Conservation (phyloP, 2,888 invertebrate species). For the Zhengitettix transpicula region DNA sequence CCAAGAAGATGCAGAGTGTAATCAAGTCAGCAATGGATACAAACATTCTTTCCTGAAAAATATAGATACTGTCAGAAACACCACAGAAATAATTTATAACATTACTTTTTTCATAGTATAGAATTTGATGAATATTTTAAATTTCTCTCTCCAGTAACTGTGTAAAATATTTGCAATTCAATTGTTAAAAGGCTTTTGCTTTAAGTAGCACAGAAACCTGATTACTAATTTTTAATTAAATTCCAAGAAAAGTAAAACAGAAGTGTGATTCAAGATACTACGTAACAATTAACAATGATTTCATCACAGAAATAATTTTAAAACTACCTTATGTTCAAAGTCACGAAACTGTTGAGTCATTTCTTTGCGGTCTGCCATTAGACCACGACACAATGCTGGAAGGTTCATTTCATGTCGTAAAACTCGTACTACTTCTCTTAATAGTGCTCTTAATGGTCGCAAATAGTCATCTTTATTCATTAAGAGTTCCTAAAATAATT, state of each 20-base stretch:
- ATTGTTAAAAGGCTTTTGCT: no score
- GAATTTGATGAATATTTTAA: no score
- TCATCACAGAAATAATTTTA: not conserved
- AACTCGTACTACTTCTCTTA: slow-evolving; percentile 78
- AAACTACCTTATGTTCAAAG: slow-evolving; percentile 39
- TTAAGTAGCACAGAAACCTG: no score
- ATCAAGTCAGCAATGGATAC: slow-evolving; percentile 68
- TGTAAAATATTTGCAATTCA: no score
- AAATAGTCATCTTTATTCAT: slow-evolving; percentile 81
- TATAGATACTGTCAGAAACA: not conserved
- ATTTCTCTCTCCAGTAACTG: no score
- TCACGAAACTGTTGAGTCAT: slow-evolving; percentile 40
- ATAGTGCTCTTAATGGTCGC: slow-evolving; percentile 64
- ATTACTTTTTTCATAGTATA: not conserved
- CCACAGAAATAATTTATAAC: not conserved
- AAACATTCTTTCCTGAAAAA: slow-evolving; percentile 54
- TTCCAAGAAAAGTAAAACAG: not conserved
- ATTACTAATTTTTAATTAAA: not conserved
- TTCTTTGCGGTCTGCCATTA: slow-evolving; percentile 48
- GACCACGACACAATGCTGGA: slow-evolving; percentile 56
- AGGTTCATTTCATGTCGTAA: slow-evolving; percentile 68
- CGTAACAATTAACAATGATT: not conserved
- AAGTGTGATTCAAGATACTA: not conserved
- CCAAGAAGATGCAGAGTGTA: slow-evolving; percentile 68
- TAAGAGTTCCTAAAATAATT: slow-evolving; percentile 55